Evolutionary conservation across 2,113 vertebrate species (phyloP), one percentile per base, ranked within the genome.

Genomic region (Trochalopteron elliotii): DNA sequence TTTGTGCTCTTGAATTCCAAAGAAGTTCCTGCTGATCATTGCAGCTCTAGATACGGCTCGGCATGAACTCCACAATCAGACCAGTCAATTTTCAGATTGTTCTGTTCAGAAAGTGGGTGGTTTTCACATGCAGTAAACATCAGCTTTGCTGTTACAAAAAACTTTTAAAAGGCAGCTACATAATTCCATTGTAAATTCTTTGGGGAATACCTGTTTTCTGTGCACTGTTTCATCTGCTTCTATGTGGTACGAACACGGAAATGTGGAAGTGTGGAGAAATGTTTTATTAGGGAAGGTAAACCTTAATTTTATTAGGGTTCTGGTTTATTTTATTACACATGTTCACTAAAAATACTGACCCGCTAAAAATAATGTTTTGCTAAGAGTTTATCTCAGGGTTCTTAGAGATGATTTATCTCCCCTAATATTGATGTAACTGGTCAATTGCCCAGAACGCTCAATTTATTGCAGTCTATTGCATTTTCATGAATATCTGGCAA

Each of bases 1-100:
- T 70, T 89, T 3, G 8, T 79, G 67, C 52, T 71, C 67, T 87
- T 83, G 81, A 90, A 83, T 83, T 90, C 87, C 90, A 79, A 77
- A 89, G 91, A 95, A 6, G 19, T 23, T 94, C 86, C 78, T 77
- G 63, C 85, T 93, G 95, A 69, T 93, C 95, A 72, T 69, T 83
- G 83, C 60, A 89, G 76, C 44, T 77, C 79, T 92, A 88, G 84
- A 92, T 64, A 49, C 0, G 5, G 49, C 60, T 55, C 78, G 10
- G 67, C 27, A 56, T 0, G 2, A 96, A 92, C 84, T 76, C 65
- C 76, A 61, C 9, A 21, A 70, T 65, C 85, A 91, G 75, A 83
- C 53, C 12, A 23, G 60, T 77, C 92, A 95, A 84, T 72, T 87
- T 91, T 79, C 85, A 89, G 90, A 92, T 57, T 80, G 85, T 31